Evolutionary conservation across 2,113 vertebrate species (phyloP).

Genomic region (Rhinopomastus cyanomelas): DNA sequence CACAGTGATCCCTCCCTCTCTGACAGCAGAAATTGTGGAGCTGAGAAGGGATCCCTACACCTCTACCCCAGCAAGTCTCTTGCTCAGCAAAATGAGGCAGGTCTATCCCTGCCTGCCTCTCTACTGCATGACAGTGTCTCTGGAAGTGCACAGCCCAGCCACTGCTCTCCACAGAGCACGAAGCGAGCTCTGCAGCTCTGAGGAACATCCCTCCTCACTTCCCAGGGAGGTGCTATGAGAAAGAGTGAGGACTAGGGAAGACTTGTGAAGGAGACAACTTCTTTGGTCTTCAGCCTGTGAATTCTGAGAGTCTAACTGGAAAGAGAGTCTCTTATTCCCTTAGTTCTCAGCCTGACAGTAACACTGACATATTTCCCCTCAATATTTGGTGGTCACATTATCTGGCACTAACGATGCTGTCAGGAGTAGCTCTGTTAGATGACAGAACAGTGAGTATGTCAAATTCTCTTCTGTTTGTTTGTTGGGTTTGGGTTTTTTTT

Average conservation of each 20-base stretch:
- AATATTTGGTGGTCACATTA: background rate
- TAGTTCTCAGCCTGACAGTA: background rate
- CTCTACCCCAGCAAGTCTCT: background rate
- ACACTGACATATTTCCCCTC: background rate
- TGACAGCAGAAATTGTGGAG: background rate
- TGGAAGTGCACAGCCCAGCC: background rate
- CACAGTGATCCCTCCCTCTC: background rate
- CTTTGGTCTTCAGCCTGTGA: background rate
- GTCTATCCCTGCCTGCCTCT: background rate
- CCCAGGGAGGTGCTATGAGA: background rate
- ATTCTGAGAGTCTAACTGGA: background rate
- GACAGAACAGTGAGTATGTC: background rate
- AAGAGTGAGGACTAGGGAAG: background rate
- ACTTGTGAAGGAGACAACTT: background rate
- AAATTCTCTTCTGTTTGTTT: background rate
- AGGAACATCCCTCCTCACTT: background rate
- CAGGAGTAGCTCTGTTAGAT: background rate
- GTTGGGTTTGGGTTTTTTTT: background rate
- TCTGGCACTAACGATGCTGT: background rate
- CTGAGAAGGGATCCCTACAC: background rate
- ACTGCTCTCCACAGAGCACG: background rate
- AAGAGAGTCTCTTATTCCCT: background rate
- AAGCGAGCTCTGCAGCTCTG: background rate
- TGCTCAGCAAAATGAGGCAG: background rate
- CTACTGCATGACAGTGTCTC: rapidly evolving